Evolutionary conservation across 2,797 vertebrate species (phyloP), one percentile per base, ranked within the genome.

Genomic region (Agapornis canus): DNA sequence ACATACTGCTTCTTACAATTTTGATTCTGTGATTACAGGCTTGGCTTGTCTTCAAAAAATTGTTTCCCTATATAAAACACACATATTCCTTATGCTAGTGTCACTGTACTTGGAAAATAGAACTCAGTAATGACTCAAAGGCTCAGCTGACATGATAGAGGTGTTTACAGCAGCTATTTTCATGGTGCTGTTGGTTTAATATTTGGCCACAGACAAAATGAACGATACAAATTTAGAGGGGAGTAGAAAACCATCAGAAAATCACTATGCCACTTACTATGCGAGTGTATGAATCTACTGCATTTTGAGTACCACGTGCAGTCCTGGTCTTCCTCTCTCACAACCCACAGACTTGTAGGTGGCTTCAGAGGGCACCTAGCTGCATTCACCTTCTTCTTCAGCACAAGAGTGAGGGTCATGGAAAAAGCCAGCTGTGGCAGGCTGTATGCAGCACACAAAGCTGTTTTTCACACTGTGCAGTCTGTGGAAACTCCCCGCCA

Each of bases 391-490:
- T 39, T 10, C 32, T 54, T 11, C 56, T 29, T 35, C 69, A 42
- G 73, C 48, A 32, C 7, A 27, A 13, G 32, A 59, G 22, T 1
- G 9, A 78, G 17, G 26, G 60, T 19, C 72, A 17, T n/a, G 10
- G 31, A 29, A 29, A 52, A 31, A 47, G 26, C 10, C 61, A 40
- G n/a, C 16, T 1, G 1, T 2, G 49, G 45, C 40, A 89, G 40
- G 69, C 2, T 43, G 25, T 29, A 29, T 5, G 17, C 0, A 0
- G 60, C 9, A 39, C 47, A 26, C 0, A 4, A 39, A 86, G 61
- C 1, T 1, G 57, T 45, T 90, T 35, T 35, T 64, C 37, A 35
- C 32, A 19, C 2, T 0, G 0, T 0, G 1, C 13, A 5, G 65
- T 4, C 52, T 11, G 57, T 12, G 61, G 18, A 25, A 81, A 84